Evolutionary conservation across 2,113 vertebrate species (phyloP).

Genomic region (Poeciliopsis turrubarensis): DNA sequence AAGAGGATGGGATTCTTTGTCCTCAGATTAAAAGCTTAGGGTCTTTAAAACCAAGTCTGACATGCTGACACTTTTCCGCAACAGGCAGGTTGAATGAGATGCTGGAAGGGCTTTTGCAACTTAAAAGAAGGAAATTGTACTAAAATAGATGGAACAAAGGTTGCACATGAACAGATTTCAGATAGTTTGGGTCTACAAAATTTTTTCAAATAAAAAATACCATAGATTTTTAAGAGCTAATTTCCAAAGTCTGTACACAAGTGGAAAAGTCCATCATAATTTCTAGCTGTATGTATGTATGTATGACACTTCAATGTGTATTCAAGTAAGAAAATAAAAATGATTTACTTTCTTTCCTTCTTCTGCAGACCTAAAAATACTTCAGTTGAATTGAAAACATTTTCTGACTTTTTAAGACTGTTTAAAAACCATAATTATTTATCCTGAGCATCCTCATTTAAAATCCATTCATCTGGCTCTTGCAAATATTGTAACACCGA

Average conservation of each 20-base stretch:
- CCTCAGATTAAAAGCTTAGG: constrained; percentile 60
- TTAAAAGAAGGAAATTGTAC: constrained; percentile 12
- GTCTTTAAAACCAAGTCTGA: constrained; percentile 44
- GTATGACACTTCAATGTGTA: neutral
- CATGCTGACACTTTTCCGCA: constrained; percentile 47
- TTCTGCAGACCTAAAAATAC: neutral
- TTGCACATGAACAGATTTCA: constrained; percentile 9
- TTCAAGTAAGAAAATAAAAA: neutral
- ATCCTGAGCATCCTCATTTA: constrained; percentile 25
- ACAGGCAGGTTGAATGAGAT: constrained; percentile 44
- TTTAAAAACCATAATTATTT: neutral
- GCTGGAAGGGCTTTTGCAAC: constrained; percentile 5
- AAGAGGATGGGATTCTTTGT: constrained; percentile 41
- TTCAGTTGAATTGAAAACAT: neutral
- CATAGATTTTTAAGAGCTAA: neutral
- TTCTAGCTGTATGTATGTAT: too few relatives aligned
- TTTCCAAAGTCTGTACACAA: neutral
- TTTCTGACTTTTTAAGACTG: too few relatives aligned
- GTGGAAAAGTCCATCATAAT: neutral
- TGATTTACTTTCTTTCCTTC: neutral
- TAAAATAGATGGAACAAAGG: constrained; percentile 5
- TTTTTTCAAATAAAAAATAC: too few relatives aligned
- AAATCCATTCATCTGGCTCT: constrained; percentile 35
- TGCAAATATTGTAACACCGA: constrained; percentile 32
- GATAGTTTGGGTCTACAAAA: neutral